Evolutionary conservation across 2,797 vertebrate species (phyloP), one percentile per base, ranked within the genome.

Genomic region (Adrianichthys oophorus): DNA sequence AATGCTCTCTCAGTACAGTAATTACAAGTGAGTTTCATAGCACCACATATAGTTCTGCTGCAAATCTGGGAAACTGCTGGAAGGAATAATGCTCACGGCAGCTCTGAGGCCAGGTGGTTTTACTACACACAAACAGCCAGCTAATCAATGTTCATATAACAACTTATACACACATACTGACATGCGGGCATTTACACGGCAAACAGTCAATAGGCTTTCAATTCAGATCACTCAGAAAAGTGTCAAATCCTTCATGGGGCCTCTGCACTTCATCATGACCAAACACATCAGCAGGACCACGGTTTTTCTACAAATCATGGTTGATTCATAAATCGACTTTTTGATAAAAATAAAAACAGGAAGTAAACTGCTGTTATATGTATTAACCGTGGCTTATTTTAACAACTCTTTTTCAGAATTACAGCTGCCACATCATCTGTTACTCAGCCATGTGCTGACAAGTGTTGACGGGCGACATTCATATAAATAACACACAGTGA

Each of bases 141-240:
- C 62, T 56, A 76, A 74, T 76, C 72, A 54, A 79, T 82, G 76
- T 66, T 71, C 76, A 73, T 63, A 79, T 72, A 61, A 75, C 70
- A 68, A 71, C 65, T 63, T 53, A 71, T 74, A 81, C 68, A 81
- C 71, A 80, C 77, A 75, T 42, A 47, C 71, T 26, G 73, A 79
- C 65, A 41, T 53, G 59, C 26, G 0, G 14, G 59, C 72, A 48
- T 62, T 74, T 65, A 74, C 54, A 72, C 72, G 59, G 67, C 57
- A 54, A 52, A 60, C 61, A 63, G 51, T 79, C 77, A 19, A 76
- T 85, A 66, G 15, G 68, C 68, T 76, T 74, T 72, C 56, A 77
- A 70, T 72, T 79, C 59, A 76, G 48, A 74, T 70, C 53, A 24
- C 57, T 77, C 59, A 61, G 65, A 68, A 59, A 50, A 60, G 73